phyloP scores from a whole-genome alignment of 2,113 vertebrate genomes.

The Gracilinanus agilis region DNA sequence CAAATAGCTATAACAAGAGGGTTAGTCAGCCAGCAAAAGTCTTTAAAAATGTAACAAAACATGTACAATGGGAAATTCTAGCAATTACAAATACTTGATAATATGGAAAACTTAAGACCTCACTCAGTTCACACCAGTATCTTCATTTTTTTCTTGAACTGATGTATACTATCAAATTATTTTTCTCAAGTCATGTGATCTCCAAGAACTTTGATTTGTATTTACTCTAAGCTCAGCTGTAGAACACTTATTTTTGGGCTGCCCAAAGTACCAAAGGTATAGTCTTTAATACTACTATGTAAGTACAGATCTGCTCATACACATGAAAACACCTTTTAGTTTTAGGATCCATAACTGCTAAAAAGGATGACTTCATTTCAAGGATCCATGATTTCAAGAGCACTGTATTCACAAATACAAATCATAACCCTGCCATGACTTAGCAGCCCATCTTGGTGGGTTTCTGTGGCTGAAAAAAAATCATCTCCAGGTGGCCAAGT shows the following conservation, averaged over 20 bases:
- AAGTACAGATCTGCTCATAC: constrained; percentile 73
- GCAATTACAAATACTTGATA: constrained; percentile 19
- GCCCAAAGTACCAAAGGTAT: constrained; percentile 41
- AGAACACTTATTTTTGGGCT: constrained; percentile 33
- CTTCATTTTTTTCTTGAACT: constrained; percentile 75
- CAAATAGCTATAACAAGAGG: constrained; percentile 15
- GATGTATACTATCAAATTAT: constrained; percentile 68
- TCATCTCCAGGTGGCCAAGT: background rate
- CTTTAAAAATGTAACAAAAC: constrained; percentile 58
- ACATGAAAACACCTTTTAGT: constrained; percentile 23
- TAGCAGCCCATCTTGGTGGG: background rate
- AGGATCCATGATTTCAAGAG: background rate
- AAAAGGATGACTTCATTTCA: constrained; percentile 52
- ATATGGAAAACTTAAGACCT: constrained; percentile 33
- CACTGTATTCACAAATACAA: background rate
- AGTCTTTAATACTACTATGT: constrained; percentile 22
- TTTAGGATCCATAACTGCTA: constrained; percentile 13
- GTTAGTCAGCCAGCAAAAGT: constrained; percentile 14
- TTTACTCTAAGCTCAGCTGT: constrained; percentile 21
- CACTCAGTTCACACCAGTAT: constrained; percentile 53
- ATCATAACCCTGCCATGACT: background rate
- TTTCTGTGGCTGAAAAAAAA: background rate
- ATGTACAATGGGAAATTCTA: background rate
- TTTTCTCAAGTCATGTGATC: background rate
- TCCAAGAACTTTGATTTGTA: background rate